Conservation (phyloP, 2,888 invertebrate genomes). For the Diaphora mendica region DNA sequence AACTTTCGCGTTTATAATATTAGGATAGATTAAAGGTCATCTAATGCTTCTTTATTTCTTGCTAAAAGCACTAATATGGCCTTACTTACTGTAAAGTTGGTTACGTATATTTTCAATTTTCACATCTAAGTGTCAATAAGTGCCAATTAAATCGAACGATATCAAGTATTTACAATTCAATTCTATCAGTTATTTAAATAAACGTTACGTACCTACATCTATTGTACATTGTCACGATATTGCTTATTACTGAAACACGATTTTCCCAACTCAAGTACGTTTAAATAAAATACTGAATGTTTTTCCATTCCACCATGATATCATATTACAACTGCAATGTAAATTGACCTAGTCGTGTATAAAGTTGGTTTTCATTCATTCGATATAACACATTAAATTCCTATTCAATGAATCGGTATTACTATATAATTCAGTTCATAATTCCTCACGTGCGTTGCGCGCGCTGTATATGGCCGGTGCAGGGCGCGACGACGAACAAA, state of each 20-base stretch:
- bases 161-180: slow-evolving; percentile 24
- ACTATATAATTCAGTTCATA: slow-evolving; percentile 19
- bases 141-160: slow-evolving; percentile 17
- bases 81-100: neutral
- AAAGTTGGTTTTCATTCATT: neutral
- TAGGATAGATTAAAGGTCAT: neutral
- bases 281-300: slow-evolving; percentile 9
- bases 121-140: slow-evolving; percentile 2
- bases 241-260: slow-evolving; percentile 39
- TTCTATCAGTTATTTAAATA: slow-evolving; percentile 20
- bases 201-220: slow-evolving; percentile 1
- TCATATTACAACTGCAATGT: slow-evolving; percentile 15
- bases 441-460: slow-evolving; percentile 11
- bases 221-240: slow-evolving; percentile 14
- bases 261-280: slow-evolving; percentile 20
- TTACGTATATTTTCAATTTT: neutral
- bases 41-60: neutral
- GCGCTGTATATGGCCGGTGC: slow-evolving; percentile 13
- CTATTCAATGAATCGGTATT: slow-evolving; percentile 7
- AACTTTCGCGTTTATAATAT: no score
- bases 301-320: neutral
- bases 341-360: slow-evolving; percentile 14
- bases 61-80: neutral
- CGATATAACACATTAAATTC: slow-evolving; percentile 9
- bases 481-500: slow-evolving; percentile 38